Evolutionary conservation across 2,888 invertebrate genomes (phyloP).

Genomic region (Macrosoma leucophasiata): DNA sequence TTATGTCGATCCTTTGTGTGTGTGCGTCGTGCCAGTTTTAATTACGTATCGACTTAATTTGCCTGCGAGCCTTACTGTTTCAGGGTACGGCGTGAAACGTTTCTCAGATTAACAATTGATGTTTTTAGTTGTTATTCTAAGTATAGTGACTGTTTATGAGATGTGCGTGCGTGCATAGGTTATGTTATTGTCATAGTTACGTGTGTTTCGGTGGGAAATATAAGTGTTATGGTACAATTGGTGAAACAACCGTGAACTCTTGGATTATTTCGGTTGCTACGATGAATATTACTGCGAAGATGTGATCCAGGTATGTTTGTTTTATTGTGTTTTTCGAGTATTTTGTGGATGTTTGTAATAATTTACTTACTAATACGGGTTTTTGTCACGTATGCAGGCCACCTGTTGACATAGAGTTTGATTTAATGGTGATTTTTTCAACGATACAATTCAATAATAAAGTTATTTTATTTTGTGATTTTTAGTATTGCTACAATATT

Average conservation of each 20-base stretch:
- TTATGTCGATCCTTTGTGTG: slow-evolving; percentile 72
- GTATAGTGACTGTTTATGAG: slow-evolving; percentile 23
- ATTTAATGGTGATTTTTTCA: slow-evolving; percentile 5
- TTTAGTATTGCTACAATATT: too few relatives aligned
- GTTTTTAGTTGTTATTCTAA: slow-evolving; percentile 18
- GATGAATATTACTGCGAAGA: slow-evolving; percentile 22
- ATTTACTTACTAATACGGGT: slow-evolving; percentile 14
- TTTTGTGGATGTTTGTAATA: slow-evolving; percentile 12
- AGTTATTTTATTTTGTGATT: too few relatives aligned
- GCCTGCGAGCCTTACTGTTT: slow-evolving; percentile 54
- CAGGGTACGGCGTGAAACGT: slow-evolving; percentile 40
- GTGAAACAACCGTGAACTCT: slow-evolving; percentile 16
- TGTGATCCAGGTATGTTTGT: slow-evolving; percentile 28
- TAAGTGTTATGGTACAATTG: slow-evolving; percentile 13
- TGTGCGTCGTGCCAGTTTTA: slow-evolving; percentile 71
- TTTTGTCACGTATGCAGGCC: slow-evolving; percentile 34
- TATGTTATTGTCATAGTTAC: slow-evolving; percentile 36
- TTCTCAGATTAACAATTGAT: slow-evolving; percentile 22
- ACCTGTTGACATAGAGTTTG: slow-evolving; percentile 46
- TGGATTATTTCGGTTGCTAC: slow-evolving; percentile 20
- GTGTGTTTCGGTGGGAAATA: slow-evolving; percentile 48
- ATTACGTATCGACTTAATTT: slow-evolving; percentile 77
- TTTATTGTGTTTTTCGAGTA: slow-evolving; percentile 2
- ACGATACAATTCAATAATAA: too few relatives aligned
- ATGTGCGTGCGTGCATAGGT: slow-evolving; percentile 32